These are phyloP conservation scores for Bugulina stolonifera DNA, from an alignment of 2,888 invertebrate genomes.

Conservation along the genomic window DNA sequence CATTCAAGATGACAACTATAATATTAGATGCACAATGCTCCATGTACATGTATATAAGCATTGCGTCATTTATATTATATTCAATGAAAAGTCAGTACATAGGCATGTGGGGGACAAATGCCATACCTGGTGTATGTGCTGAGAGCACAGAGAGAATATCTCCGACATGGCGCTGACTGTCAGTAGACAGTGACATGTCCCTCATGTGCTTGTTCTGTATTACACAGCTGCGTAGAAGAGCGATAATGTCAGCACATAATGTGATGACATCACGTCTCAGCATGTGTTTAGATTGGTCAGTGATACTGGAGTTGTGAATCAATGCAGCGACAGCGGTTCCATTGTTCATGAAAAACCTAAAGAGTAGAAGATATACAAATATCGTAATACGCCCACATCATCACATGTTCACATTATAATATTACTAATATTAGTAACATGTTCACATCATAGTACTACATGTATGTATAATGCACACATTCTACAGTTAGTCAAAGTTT, in stretches of 20 bases:
- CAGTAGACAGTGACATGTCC: background rate
- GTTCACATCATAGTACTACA: too few relatives aligned
- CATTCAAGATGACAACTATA: too few relatives aligned
- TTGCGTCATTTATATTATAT: too few relatives aligned
- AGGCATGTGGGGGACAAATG: background rate
- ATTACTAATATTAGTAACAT: too few relatives aligned
- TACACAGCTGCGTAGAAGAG: background rate
- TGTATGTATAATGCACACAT: too few relatives aligned
- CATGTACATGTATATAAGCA: too few relatives aligned
- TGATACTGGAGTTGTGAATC: background rate
- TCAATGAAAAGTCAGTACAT: too few relatives aligned
- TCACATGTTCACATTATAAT: too few relatives aligned
- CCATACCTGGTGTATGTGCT: background rate
- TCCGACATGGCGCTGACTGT: background rate
- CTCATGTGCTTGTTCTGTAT: slow-evolving; percentile 19
- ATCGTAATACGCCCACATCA: too few relatives aligned
- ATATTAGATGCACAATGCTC: too few relatives aligned
- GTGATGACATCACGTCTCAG: slow-evolving; percentile 10
- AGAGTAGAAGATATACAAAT: too few relatives aligned
- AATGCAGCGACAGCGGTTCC: background rate
- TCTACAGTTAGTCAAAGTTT: too few relatives aligned
- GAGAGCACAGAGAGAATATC: slow-evolving; percentile 4
- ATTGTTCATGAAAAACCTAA: background rate
- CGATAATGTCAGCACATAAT: background rate
- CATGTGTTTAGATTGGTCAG: background rate